These are phyloP conservation scores for Drosophila anceps DNA, from an alignment of 2,888 invertebrate genomes.

Conservation along the genomic window DNA sequence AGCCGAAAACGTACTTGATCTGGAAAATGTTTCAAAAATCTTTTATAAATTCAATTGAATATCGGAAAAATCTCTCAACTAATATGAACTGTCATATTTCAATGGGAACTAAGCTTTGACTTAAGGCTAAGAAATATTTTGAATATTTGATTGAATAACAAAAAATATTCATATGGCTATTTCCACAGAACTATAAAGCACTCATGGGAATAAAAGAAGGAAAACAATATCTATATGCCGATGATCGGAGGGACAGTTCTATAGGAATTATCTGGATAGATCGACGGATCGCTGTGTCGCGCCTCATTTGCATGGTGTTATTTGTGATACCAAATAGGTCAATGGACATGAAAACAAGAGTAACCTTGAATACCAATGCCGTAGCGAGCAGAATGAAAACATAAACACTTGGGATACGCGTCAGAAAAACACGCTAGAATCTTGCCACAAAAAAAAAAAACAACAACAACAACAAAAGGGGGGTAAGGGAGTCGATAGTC, in stretches of 20 bases:
- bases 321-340: slow-evolving; percentile 76
- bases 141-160: not conserved
- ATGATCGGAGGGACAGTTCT: not conserved
- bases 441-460: not conserved
- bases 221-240: slow-evolving; percentile 7
- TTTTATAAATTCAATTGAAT: not conserved
- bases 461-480: not conserved
- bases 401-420: slow-evolving; percentile 66
- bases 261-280: not conserved
- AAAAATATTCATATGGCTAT: not conserved
- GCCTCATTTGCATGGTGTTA: slow-evolving; percentile 60
- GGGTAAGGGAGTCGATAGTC: slow-evolving; percentile 8
- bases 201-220: not conserved
- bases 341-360: slow-evolving; percentile 80
- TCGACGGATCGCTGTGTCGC: slow-evolving; percentile 15
- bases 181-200: not conserved
- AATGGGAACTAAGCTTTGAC: not conserved
- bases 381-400: slow-evolving; percentile 66
- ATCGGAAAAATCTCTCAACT: not conserved
- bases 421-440: slow-evolving; percentile 12
- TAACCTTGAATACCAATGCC: slow-evolving; percentile 74
- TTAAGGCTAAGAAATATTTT: not conserved
- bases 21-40: not conserved
- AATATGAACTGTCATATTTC: too few species aligned
- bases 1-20: too few species aligned